Evolutionary conservation across 2,888 invertebrate species (phyloP), one percentile per base, ranked within the genome.

Genomic region (Mantis religiosa): DNA sequence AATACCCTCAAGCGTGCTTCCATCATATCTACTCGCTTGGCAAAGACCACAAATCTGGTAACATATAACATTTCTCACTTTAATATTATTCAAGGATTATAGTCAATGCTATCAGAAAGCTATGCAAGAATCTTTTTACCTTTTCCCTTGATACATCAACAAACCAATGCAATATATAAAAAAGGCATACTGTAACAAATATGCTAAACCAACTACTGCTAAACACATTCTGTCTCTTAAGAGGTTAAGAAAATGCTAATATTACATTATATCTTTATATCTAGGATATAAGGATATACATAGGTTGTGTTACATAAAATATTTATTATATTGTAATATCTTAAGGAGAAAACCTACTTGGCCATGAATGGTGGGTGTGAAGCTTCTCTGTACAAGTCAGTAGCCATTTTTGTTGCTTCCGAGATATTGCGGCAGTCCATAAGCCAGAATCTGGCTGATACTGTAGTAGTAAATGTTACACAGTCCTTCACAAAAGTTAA

Each of bases 381-480:
- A 84, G 95, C 96, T 93, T 97, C 98, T 92, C 97, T 96, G 94
- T 99, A 99, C 82, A 99, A 94, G 92, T 99, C 99, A 0, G 98
- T 98, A 0, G 99, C 99, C 96, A 99, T 97, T 93, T 98, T 97
- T 12, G 98, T 97, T 0, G 99, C 98, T 92, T 99, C 99, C 89
- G 97, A 95, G 30, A 99, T 97, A 93, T 99, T 99, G 91, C 98
- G 95, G 92, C 99, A 99, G 93, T 99, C 99, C 97, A 99, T 99
- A 90, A 99, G 94, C 99, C 99, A 99, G 94, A 99, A 99, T 92
- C 98, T 96, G 86, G 99, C 99, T 0, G 99, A 99, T 0, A 99
- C 99, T 0, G 99, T 99, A 14, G 99, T 99, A 15, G 99, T 99
- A 94, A 99, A 99, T 41, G 99, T 98, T 2, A 99, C 99, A 92